Evolutionary conservation across 2,113 vertebrate genomes (phyloP).

Genomic region (Noctilio leporinus): DNA sequence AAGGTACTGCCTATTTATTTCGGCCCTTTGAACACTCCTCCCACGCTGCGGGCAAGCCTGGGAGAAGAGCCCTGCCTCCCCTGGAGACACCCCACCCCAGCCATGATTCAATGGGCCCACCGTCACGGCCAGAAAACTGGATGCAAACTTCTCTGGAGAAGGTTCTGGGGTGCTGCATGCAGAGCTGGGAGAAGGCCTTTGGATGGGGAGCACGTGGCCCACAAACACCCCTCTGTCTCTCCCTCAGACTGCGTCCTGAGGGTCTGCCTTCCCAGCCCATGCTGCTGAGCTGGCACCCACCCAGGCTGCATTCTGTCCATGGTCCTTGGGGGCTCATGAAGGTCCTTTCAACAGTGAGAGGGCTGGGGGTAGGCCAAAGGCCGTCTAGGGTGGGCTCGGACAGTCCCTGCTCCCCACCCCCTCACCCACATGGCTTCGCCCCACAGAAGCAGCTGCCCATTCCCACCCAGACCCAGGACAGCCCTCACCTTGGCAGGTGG

Average conservation of each 20-base stretch:
- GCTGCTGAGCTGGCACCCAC: no score
- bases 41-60: slow-evolving; percentile 75
- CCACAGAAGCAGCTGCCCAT: neutral
- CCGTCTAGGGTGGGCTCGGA: neutral
- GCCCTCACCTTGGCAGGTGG: no score
- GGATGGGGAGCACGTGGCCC: neutral
- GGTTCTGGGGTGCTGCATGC: neutral
- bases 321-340: neutral
- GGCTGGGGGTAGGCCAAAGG: neutral
- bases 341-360: neutral
- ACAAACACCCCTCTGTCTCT: neutral
- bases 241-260: neutral
- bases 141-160: neutral
- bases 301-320: accelerated
- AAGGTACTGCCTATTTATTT: slow-evolving; percentile 85
- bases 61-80: slow-evolving; percentile 27
- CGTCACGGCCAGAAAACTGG: neutral
- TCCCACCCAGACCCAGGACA: neutral
- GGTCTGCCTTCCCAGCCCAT: neutral
- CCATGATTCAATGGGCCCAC: slow-evolving; percentile 67
- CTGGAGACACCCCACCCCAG: neutral
- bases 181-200: neutral
- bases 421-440: neutral
- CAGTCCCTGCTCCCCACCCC: no score
- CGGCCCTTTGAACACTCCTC: slow-evolving; percentile 78